Base-by-base conservation (phyloP, 2,113 vertebrate genomes). In the Mesitornis unicolor region DNA sequence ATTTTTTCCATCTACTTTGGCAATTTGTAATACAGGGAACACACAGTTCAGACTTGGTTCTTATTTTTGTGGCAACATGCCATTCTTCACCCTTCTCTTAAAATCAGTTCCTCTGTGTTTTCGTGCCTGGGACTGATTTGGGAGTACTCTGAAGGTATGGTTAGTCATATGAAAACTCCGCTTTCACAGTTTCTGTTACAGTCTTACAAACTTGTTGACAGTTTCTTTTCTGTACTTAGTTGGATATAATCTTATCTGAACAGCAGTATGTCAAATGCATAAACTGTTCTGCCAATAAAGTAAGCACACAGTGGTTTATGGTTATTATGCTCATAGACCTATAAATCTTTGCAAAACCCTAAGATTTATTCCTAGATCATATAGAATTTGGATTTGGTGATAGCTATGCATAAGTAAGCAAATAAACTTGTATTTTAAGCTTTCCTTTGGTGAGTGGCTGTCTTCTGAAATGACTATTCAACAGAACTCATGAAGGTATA, bases 31-130 rank as follows among this genome's bases (percentile, higher is more conserved):
- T 86, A 67, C 13, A 67, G 82, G 19, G 79, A 94, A 43, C 60
- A 57, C 68, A 70, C 54, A 85, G 78, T 88, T 93, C 65, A 82
- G 65, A 29, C 93, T 93, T 53, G 57, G 47, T 91, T 94, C 67
- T 83, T 89, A 33, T 16, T 96, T 78, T 90, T 87, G 48, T 94
- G 91, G 82, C 90, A 90, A 28, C 4, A 6, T 59, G 90, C 93
- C 67, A 51, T 85, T 94, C 36, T 85, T 94, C 70, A 91, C 61
- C 67, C 87, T 86, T 77, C 76, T 84, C 60, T 81, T 57, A 87
- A 78, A 95, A 95, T 93, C 18, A 24, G 24, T 96, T 96, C 85
- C 95, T 96, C 73, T 95, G 73, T 93, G 78, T 78, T 93, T 96
- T 93, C 45, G 17, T 87, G 92, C n/a, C 95, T 95, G 95, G 53